Percentiles rank a stretch among this genome's conserved stretches.
These are phyloP conservation scores for Drosophila nikananu DNA, from an alignment of 1,140 invertebrate species.

Conservation along the genomic window DNA sequence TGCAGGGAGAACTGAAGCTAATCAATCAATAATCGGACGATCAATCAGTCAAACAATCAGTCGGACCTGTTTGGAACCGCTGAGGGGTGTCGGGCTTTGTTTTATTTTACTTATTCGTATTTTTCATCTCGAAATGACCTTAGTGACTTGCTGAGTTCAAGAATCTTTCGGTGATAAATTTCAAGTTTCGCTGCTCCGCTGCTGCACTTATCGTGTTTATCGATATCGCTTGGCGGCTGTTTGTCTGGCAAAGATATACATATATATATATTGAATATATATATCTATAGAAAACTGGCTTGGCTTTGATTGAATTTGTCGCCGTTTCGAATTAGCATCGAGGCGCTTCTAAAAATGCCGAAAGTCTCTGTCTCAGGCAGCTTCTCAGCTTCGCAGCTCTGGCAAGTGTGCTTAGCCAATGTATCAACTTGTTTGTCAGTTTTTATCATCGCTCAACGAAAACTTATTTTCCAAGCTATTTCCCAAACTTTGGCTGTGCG, in stretches of 20 bases:
- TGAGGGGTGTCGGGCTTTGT: background rate
- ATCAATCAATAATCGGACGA: conserved; percentile 46
- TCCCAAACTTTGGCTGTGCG: conserved; percentile 16
- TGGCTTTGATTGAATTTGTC: conserved; percentile 39
- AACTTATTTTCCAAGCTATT: conserved; percentile 43
- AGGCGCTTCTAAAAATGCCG: background rate
- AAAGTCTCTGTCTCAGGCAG: background rate
- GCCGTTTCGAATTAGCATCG: conserved; percentile 43
- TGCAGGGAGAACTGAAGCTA: conserved; percentile 22
- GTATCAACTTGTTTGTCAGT: conserved; percentile 46
- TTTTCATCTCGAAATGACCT: conserved; percentile 21
- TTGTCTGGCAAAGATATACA: conserved; percentile 16
- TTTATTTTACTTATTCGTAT: background rate
- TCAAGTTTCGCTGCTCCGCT: conserved; percentile 24
- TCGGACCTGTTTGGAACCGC: conserved; percentile 24
- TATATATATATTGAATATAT: background rate
- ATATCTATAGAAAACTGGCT: conserved; percentile 1
- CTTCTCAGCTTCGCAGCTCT: background rate
- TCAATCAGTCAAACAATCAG: conserved; percentile 53
- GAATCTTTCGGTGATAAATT: conserved; percentile 46
- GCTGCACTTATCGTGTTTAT: conserved; percentile 19
- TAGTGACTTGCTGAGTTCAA: conserved; percentile 41
- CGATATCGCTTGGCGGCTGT: conserved; percentile 45
- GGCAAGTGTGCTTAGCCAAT: conserved; percentile 34
- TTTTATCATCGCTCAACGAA: conserved; percentile 24